phyloP scores from a whole-genome alignment of 2,888 invertebrate genomes.

The Clitarchus hookeri region DNA sequence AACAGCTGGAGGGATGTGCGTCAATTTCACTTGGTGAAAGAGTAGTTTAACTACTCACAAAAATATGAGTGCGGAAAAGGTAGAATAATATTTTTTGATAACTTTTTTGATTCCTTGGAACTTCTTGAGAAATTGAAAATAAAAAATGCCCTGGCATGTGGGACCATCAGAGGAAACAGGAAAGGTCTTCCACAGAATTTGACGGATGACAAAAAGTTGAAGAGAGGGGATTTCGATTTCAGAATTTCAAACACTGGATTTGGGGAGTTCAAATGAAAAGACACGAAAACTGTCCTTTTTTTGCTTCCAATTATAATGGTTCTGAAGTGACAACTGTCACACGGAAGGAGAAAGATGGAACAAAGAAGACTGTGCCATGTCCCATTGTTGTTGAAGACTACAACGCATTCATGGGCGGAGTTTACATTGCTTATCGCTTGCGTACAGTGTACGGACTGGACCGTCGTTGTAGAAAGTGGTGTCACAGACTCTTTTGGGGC shows the following conservation, averaged over 20 bases:
- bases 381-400: slow-evolving; percentile 19
- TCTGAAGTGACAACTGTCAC: slow-evolving; percentile 29
- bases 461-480: slow-evolving; percentile 28
- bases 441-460: slow-evolving; percentile 21
- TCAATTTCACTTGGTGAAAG: not conserved
- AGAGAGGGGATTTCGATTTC: slow-evolving; percentile 23
- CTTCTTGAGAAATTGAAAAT: not conserved
- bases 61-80: not conserved
- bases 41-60: not conserved
- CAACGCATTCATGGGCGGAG: slow-evolving; percentile 27
- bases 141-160: not conserved
- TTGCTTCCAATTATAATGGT: slow-evolving; percentile 44
- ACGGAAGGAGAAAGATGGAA: slow-evolving; percentile 29
- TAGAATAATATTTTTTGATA: slow-evolving; percentile 12
- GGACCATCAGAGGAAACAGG: not conserved
- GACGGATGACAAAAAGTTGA: not conserved
- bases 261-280: slow-evolving; percentile 40
- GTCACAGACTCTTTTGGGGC: slow-evolving; percentile 36
- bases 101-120: not conserved
- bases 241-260: slow-evolving; percentile 33
- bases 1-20: not conserved
- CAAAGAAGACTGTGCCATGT: slow-evolving; percentile 19
- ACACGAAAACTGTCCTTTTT: slow-evolving; percentile 39
- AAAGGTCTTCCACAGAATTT: not conserved
- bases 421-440: slow-evolving; percentile 24